Evolutionary conservation across 2,888 invertebrate species (phyloP).

Genomic region (Nephrotoma appendiculata): DNA sequence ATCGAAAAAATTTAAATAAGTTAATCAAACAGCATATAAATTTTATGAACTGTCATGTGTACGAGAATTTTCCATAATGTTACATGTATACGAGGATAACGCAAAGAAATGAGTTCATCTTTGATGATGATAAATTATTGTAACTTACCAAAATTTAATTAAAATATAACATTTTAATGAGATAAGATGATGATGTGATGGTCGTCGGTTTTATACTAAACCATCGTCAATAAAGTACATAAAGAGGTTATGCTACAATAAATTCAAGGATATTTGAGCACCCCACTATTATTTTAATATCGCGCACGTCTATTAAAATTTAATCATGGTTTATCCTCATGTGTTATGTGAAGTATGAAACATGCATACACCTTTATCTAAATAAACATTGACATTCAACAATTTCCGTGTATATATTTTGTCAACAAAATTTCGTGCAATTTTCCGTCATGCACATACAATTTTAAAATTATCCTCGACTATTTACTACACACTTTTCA

Average conservation of each 20-base stretch:
- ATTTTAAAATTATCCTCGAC: too few species aligned
- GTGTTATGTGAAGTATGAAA: not conserved
- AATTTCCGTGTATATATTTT: not conserved
- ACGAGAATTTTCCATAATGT: not conserved
- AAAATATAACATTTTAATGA: not conserved
- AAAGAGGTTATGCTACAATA: too few species aligned
- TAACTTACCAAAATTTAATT: not conserved
- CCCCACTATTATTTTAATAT: not conserved
- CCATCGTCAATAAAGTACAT: not conserved
- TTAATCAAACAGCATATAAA: not conserved
- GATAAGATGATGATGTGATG: not conserved
- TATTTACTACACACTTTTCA: not conserved
- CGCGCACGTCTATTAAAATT: not conserved
- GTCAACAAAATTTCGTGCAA: not conserved
- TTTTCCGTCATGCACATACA: not conserved
- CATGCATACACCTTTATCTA: not conserved
- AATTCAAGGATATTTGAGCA: too few species aligned
- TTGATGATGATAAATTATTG: not conserved
- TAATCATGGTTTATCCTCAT: not conserved
- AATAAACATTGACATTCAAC: not conserved
- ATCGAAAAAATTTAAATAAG: not conserved
- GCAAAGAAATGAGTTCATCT: not conserved
- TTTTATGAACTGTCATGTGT: not conserved
- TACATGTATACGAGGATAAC: not conserved
- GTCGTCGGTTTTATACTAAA: not conserved